A percentile compares a stretch with the other conserved stretches of the same genome.
phyloP scores from a whole-genome alignment of 2,797 vertebrate species.

The Anas georgica region DNA sequence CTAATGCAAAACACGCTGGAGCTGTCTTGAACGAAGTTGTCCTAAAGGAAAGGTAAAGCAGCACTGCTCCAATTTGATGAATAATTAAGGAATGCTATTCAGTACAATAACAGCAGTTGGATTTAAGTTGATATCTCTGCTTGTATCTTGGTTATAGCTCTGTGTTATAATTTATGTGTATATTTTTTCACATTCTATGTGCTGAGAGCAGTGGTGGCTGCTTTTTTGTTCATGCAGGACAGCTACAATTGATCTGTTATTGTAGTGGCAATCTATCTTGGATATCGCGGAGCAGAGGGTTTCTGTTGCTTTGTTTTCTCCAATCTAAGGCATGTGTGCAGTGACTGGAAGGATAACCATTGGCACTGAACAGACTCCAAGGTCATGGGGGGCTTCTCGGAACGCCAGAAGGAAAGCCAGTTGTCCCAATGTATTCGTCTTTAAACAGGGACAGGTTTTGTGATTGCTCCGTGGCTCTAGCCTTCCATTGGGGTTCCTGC shows the following conservation, averaged over 20 bases:
- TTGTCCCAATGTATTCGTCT: not conserved
- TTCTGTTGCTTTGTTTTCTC: not conserved
- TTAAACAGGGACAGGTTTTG: not conserved
- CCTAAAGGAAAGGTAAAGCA: not conserved
- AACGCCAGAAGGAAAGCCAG: not conserved
- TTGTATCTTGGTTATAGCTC: not conserved
- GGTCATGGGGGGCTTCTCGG: not conserved
- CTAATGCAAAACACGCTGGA: not conserved
- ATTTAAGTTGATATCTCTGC: not conserved
- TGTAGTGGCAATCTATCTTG: accelerated
- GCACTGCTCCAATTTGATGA: not conserved
- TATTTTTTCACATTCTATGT: not conserved
- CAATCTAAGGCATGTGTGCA: not conserved
- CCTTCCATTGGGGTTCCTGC: not conserved
- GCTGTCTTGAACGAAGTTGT: not conserved
- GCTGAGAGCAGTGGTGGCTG: not conserved
- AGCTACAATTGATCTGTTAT: not conserved
- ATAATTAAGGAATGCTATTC: not conserved
- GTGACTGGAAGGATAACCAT: not conserved
- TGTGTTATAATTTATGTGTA: not conserved
- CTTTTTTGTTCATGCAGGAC: not conserved
- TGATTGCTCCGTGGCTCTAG: not conserved
- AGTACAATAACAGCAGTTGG: not conserved
- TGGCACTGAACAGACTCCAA: not conserved
- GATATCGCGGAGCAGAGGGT: accelerated